Base-by-base conservation (phyloP, 2,113 vertebrate genomes). In the Neolamprologus devosi region DNA sequence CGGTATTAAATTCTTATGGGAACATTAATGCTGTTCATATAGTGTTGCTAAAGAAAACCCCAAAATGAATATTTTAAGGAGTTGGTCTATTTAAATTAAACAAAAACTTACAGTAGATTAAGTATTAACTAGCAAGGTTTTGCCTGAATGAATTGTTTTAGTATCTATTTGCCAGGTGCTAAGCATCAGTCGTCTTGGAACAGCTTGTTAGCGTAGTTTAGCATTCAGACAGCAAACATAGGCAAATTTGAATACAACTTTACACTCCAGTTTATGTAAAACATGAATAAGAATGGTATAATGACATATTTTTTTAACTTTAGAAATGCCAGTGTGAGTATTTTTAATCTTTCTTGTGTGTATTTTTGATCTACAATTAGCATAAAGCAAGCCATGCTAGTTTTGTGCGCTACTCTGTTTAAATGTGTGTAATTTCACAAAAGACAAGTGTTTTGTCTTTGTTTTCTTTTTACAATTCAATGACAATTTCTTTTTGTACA, bases 121-220 rank as follows among this genome's bases (percentile, higher is more conserved):
- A 19, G 70, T 75, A 49, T 49, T 30, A 49, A 49, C 45, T 78
- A 51, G 23, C 45, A 51, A 8, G 73, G 10, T 21, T 37, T 37
- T 55, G 30, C 30, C 49, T 5, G n/a, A 51, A 51, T 78, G 1
- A 78, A 55, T 55, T 0, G 0, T 16, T 80, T 54, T 37, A 35
- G 0, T 13, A 80, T 33, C 30, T 51, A 80, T 54, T 80, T 80
- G 47, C 17, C 26, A 78, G 19, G 73, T 63, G 28, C 28, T 10
- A 12, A 35, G 45, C 9, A 8, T 37, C 0, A 51, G 28, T 17
- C 7, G 7, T 33, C 42, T 63, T 47, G 42, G 23, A 55, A 40
- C 53, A 19, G 42, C 40, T 35, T n/a, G 49, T 80, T 85, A 85
- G 84, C 88, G 11, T 86, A 86, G 84, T 75, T 78, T 82, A 82